phyloP scores from a whole-genome alignment of 2,797 vertebrate species.

The Otolemur crassicaudatus region DNA sequence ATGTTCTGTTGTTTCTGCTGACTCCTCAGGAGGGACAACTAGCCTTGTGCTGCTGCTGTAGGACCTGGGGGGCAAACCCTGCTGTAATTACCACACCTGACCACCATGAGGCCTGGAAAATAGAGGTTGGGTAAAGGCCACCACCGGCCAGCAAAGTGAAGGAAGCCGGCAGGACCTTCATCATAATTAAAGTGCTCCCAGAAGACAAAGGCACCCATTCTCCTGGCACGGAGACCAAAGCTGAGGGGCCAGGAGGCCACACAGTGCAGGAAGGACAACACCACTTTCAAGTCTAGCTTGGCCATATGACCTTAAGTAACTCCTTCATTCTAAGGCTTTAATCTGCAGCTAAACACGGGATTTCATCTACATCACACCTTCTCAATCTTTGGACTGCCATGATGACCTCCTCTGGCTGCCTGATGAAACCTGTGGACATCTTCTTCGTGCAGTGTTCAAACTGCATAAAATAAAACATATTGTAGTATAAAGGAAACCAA shows the following conservation, averaged over 20 bases:
- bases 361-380: not conserved
- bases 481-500: not conserved
- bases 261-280: not conserved
- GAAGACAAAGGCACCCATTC: not conserved
- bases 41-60: not conserved
- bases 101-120: not conserved
- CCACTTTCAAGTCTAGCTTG: not conserved
- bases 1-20: not conserved
- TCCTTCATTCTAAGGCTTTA: not conserved
- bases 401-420: not conserved
- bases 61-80: not conserved
- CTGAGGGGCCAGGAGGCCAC: not conserved
- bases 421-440: not conserved
- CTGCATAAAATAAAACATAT: not conserved
- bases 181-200: not conserved
- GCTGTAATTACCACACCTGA: not conserved
- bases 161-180: not conserved
- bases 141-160: not conserved
- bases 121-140: not conserved
- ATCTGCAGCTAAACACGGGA: not conserved
- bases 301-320: not conserved
- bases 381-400: not conserved
- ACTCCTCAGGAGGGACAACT: not conserved
- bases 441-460: not conserved
- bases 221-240: not conserved